These are phyloP conservation scores for Heliconius nattereri DNA, from an alignment of 1,140 invertebrate species.

Conservation along the genomic window DNA sequence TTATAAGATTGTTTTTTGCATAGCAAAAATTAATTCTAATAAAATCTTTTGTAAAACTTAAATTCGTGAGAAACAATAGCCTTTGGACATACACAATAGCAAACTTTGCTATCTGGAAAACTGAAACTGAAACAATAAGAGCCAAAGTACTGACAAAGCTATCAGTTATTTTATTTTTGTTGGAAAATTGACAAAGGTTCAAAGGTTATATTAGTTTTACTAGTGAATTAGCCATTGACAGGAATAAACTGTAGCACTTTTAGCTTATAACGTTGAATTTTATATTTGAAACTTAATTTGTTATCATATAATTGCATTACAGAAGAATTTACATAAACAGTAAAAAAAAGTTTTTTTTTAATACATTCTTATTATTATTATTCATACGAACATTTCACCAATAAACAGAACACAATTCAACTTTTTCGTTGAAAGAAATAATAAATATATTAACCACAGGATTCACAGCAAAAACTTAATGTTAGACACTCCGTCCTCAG, in stretches of 20 bases:
- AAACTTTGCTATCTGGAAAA: conserved; percentile 13
- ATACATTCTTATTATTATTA: background rate
- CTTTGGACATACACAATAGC: background rate
- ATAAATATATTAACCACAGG: too few species aligned
- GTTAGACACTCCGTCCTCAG: too few species aligned
- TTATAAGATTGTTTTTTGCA: background rate
- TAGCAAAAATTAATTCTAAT: background rate
- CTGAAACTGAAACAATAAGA: conserved; percentile 4
- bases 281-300: too few species aligned
- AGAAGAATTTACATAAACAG: too few species aligned
- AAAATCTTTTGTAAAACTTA: background rate
- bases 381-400: background rate
- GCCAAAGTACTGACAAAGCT: conserved; percentile 13
- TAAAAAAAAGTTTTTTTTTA: too few species aligned
- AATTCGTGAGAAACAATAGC: conserved; percentile 7
- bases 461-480: too few species aligned
- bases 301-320: too few species aligned
- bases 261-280: too few species aligned
- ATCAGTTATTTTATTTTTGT: conserved; percentile 18
- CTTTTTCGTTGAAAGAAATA: too few species aligned
- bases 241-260: too few species aligned
- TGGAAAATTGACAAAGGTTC: conserved; percentile 1
- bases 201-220: background rate
- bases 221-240: too few species aligned
- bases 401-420: background rate